These are phyloP conservation scores for Lasioglossum albipes DNA, from an alignment of 1,140 invertebrate species.

Conservation along the genomic window DNA sequence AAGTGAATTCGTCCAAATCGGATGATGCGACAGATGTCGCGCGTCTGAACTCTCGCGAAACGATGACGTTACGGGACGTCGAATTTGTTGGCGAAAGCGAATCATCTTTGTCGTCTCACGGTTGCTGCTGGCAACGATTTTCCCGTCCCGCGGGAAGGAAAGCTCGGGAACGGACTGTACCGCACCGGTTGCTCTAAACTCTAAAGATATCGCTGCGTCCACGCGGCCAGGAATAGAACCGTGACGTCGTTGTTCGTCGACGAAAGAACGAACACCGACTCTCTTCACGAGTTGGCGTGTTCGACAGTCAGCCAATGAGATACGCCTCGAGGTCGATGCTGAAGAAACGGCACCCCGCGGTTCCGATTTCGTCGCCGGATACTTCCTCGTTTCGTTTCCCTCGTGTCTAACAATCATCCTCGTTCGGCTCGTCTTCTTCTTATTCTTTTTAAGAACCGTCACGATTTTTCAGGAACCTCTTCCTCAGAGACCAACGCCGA, in stretches of 20 bases:
- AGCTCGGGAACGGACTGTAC: conserved; percentile 63
- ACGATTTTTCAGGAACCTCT: too few relatives aligned
- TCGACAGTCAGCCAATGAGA: conserved; percentile 30
- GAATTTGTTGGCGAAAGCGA: conserved; percentile 9
- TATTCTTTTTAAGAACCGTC: too few relatives aligned
- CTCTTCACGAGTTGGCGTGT: neutral
- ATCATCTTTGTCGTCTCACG: conserved; percentile 38
- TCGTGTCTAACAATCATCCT: neutral
- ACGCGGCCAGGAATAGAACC: conserved; percentile 72
- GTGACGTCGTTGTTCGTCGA: conserved; percentile 69
- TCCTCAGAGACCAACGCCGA: too few relatives aligned
- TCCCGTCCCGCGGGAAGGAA: conserved; percentile 46
- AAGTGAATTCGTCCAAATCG: neutral
- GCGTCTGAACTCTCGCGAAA: neutral
- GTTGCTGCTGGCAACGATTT: conserved; percentile 34
- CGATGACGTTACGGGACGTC: conserved; percentile 8
- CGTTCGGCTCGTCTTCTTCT: neutral
- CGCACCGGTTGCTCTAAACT: conserved; percentile 70
- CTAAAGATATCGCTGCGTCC: conserved; percentile 77
- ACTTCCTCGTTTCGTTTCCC: conserved; percentile 11
- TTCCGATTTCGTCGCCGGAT: conserved; percentile 12
- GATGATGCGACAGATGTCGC: neutral
- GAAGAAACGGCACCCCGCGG: conserved; percentile 12
- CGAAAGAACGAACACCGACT: conserved; percentile 46
- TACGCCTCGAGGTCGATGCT: conserved; percentile 38